phyloP scores from a whole-genome alignment of 2,797 vertebrate species.

The Fratercula arctica region DNA sequence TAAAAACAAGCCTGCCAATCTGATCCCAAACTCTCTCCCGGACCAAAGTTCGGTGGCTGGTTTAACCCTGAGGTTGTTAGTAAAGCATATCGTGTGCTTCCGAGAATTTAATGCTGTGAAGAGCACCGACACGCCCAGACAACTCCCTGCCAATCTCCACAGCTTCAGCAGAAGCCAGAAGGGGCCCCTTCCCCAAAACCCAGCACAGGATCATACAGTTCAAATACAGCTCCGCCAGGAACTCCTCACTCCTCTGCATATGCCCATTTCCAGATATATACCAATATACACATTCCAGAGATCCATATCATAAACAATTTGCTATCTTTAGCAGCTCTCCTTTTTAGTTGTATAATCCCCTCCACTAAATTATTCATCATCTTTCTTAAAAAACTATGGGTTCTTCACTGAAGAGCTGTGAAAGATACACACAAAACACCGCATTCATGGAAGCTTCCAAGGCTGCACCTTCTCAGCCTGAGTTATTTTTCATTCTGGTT shows the following conservation, averaged over 20 bases:
- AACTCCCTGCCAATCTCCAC: neutral
- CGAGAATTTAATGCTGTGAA: neutral
- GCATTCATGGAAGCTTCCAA: neutral
- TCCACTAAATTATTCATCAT: neutral
- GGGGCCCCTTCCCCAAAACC: neutral
- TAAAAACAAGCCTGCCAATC: neutral
- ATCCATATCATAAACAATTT: neutral
- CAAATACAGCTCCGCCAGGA: neutral
- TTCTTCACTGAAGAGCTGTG: neutral
- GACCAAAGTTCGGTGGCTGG: neutral
- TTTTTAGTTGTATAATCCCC: neutral
- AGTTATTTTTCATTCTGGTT: neutral
- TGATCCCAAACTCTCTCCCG: neutral
- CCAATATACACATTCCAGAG: neutral
- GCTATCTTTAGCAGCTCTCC: neutral
- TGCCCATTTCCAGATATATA: neutral
- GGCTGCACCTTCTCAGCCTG: neutral
- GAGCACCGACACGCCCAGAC: rapidly evolving
- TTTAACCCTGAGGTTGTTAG: neutral
- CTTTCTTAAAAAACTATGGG: neutral
- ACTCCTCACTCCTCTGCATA: neutral
- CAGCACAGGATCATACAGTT: neutral
- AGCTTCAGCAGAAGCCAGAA: neutral
- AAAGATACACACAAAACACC: neutral
- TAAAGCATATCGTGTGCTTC: neutral